These are phyloP conservation scores for Macaca fascicularis DNA, from an alignment of 2,113 vertebrate genomes.

Conservation along the genomic window DNA sequence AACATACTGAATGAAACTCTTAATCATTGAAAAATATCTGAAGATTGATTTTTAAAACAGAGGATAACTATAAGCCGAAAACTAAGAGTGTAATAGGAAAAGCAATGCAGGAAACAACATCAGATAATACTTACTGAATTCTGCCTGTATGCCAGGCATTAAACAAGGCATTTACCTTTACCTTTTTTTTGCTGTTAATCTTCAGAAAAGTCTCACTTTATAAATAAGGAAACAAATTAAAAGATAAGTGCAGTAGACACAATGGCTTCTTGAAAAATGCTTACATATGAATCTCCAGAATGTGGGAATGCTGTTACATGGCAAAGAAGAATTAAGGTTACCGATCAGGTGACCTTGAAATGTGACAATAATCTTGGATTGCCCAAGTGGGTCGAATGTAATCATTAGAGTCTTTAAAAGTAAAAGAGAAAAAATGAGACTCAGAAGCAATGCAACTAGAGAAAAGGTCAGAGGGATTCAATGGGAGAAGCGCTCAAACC, in stretches of 20 bases:
- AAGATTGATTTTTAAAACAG: background rate
- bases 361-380: background rate
- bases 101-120: background rate
- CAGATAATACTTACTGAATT: background rate
- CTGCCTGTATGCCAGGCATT: background rate
- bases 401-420: background rate
- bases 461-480: background rate
- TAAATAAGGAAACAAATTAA: background rate
- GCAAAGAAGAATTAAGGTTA: background rate
- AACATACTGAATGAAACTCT: background rate
- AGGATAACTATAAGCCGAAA: background rate
- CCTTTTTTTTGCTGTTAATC: background rate
- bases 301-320: background rate
- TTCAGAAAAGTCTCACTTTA: background rate
- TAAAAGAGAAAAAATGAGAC: background rate
- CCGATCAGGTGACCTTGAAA: background rate
- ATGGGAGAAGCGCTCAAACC: background rate
- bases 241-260: background rate
- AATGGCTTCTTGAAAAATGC: background rate
- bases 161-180: background rate
- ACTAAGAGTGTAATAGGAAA: background rate
- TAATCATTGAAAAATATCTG: background rate
- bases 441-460: background rate
- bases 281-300: background rate
- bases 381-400: background rate